Evolutionary conservation across 2,113 vertebrate species (phyloP), one percentile per base, ranked within the genome.

Genomic region (Ciconia maguari): DNA sequence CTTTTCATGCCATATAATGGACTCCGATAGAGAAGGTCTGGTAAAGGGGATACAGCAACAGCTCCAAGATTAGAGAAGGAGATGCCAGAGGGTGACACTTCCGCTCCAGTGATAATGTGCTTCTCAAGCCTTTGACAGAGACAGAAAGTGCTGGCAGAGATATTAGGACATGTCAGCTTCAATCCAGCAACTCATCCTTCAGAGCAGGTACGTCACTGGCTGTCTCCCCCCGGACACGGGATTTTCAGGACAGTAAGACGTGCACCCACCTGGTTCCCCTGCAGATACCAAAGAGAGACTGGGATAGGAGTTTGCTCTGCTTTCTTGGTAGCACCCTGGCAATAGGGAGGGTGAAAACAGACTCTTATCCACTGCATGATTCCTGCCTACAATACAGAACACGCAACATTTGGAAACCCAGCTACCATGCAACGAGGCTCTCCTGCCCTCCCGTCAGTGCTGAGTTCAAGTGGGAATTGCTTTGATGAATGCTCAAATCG

Each of bases 71-170:
- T 20, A 54, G 81, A 95, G 92, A 34, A 79, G 64, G 93, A 95
- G 93, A 95, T 95, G 96, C 97, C 97, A 97, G 97, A 96, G 96
- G 97, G 95, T 96, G 96, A 97, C 95, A 94, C 95, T 95, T 97
- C 94, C 24, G 34, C 95, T 95, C 92, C 2, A 1, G 61, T 91
- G 95, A 90, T 94, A 72, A 95, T 51, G 86, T 48, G 93, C 93
- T 91, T 94, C 79, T 85, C 42, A 4, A 94, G 91, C 87, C 91
- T 95, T 84, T 89, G 94, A 83, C 0, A 1, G 87, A 94, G 94
- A 94, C 83, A 80, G 66, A 88, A 88, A 94, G 93, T 27, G 91
- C 96, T 93, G 90, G 91, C 93, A 96, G 87, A 96, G 94, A 88
- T 87, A 94, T 92, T 9, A 96, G 93, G 93, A 84, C 55, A 9